Evolutionary conservation across 1,140 invertebrate genomes (phyloP), one percentile per base, ranked within the genome.

Genomic region (Cataglyphis hispanica): DNA sequence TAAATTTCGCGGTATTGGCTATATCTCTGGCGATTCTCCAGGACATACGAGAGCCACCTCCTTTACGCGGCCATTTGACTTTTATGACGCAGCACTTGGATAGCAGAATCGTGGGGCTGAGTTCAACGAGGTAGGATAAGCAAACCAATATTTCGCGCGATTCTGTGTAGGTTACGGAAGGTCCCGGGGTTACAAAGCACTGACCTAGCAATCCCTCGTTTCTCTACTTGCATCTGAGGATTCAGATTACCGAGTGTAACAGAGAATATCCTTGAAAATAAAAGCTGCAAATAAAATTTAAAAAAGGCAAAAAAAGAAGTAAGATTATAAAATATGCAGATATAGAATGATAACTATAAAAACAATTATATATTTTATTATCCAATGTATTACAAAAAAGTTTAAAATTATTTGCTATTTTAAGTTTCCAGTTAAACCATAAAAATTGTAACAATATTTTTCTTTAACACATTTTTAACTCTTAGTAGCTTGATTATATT

Each of bases 41-140:
- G 78, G 25, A 72, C 37, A 46, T 53, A 53, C 37, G 13, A 83
- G 13, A 83, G 34, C 37, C 67, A 31, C 67, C 66, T 74, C 67
- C 53, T 74, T 83, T 83, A 83, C 78, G 78, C 67, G 67, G 53
- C 40, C 67, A 72, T 74, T 74, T 83, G 78, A 83, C 78, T 83
- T 83, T 83, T 83, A 83, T 74, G 78, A 83, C 37, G 78, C 53
- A 74, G 67, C 67, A 60, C 25, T 81, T 69, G 53, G 53, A 5
- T 37, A 5, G 37, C 53, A 31, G 78, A 74, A 83, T 74, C 67
- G 40, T 43, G 7, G 13, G 6, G 37, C 40, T 83, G 78, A 74
- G 61, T 83, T 60, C 34, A 83, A 61, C 78, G 53, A 83, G 78
- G 13, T 46, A 46, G 78, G 67, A 60, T 74, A 74, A 83, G 78